These are phyloP conservation scores for Elaphurus davidianus DNA, from an alignment of 2,113 vertebrate genomes.

Conservation along the genomic window DNA sequence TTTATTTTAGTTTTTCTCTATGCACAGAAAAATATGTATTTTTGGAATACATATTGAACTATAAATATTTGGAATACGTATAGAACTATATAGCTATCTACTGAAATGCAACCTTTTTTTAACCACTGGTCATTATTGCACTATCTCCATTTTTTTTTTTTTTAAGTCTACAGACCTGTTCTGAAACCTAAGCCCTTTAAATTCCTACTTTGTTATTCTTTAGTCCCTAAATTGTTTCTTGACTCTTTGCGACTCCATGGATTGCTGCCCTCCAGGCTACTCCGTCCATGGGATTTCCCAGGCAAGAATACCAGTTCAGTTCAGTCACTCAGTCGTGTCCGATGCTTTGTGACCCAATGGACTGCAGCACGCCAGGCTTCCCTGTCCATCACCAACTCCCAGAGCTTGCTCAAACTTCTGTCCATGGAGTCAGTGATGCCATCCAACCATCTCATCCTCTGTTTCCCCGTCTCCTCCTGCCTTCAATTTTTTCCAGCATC, in stretches of 20 bases:
- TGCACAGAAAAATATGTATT: neutral
- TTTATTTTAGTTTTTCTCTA: neutral
- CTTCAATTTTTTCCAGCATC: neutral
- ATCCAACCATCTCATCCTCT: neutral
- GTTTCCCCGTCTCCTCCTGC: neutral
- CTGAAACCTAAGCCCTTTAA: neutral
- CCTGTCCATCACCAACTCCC: neutral
- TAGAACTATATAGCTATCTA: neutral
- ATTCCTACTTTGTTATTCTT: neutral
- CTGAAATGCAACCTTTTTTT: neutral
- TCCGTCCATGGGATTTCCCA: neutral
- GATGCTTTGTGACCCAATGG: neutral
- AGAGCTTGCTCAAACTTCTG: neutral
- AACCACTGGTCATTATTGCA: neutral
- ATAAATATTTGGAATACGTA: neutral
- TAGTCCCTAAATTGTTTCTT: neutral
- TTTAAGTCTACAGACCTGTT: neutral
- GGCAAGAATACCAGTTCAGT: neutral
- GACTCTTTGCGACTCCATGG: neutral
- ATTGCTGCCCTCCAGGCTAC: neutral
- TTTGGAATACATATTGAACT: neutral
- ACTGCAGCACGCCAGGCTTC: neutral
- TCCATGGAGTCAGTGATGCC: fast-evolving
- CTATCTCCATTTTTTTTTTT: neutral
- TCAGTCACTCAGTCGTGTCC: neutral